Conservation (phyloP, 2,888 invertebrate species). For the Drosophila acutilabella region DNA sequence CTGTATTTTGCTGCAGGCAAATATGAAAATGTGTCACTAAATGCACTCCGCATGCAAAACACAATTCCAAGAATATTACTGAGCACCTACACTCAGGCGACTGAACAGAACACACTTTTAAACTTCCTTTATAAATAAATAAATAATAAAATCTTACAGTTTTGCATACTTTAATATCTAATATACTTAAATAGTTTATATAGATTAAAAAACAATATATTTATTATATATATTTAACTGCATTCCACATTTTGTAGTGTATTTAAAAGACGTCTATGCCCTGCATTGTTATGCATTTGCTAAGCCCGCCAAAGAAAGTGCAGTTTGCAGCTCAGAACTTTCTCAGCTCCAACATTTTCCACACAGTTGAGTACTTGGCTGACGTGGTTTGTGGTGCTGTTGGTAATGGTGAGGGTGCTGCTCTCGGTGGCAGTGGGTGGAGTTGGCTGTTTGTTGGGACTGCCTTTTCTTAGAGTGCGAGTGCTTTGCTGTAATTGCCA, state of each 20-base stretch:
- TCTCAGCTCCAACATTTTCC: constrained; percentile 21
- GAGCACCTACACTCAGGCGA: constrained; percentile 18
- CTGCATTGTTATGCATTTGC: constrained; percentile 57
- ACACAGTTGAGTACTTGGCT: constrained; percentile 31
- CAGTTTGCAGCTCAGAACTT: constrained; percentile 43
- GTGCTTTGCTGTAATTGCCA: constrained; percentile 71
- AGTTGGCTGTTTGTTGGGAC: constrained; percentile 22
- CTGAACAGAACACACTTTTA: constrained; percentile 5
- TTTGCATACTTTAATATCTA: background rate
- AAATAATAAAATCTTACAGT: background rate
- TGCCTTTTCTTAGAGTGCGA: constrained; percentile 39
- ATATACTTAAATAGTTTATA: too few species aligned
- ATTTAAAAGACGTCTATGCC: background rate
- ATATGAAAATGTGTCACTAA: constrained; percentile 66
- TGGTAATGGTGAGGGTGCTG: constrained; percentile 1
- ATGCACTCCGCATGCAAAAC: constrained; percentile 47
- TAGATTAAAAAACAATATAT: too few species aligned
- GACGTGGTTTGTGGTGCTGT: constrained; percentile 30
- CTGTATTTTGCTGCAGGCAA: constrained; percentile 56
- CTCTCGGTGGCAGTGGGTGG: background rate
- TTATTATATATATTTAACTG: too few species aligned
- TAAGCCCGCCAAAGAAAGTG: constrained; percentile 58
- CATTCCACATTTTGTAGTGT: constrained; percentile 3
- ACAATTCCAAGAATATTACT: constrained; percentile 29
- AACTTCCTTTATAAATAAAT: constrained; percentile 1